Conservation (phyloP, 1,140 invertebrate genomes). For the Temnothorax nylanderi region DNA sequence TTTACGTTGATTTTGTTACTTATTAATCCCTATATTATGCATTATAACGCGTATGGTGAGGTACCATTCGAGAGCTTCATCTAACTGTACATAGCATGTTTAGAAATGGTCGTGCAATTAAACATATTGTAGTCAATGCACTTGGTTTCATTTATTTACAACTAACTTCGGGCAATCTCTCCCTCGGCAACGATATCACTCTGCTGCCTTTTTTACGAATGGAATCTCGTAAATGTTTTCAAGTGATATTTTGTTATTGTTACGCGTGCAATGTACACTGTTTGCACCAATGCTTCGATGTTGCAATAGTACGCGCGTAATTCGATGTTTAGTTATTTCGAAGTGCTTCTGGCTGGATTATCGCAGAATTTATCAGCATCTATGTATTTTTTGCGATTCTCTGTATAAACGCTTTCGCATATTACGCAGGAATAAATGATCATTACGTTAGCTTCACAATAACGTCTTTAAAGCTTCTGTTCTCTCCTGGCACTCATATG, state of each 20-base stretch:
- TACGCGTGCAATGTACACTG: not conserved
- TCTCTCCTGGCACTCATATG: not conserved
- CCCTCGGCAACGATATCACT: not conserved
- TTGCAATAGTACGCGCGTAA: not conserved
- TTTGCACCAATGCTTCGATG: slow-evolving; percentile 17
- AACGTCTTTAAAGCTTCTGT: not conserved
- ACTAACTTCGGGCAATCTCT: slow-evolving; percentile 58
- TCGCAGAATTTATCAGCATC: not conserved
- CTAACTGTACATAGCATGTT: slow-evolving; percentile 77
- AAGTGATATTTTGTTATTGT: not conserved
- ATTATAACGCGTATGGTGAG: slow-evolving; percentile 60
- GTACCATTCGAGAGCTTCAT: slow-evolving; percentile 64
- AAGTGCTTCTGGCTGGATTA: slow-evolving; percentile 23
- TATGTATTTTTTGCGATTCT: not conserved
- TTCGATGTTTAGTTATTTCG: slow-evolving; percentile 30
- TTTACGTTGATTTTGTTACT: slow-evolving; percentile 41
- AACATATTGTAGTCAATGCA: slow-evolving; percentile 77
- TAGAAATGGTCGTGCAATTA: slow-evolving; percentile 76
- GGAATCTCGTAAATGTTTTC: slow-evolving; percentile 7
- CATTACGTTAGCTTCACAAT: not conserved
- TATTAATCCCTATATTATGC: slow-evolving; percentile 54
- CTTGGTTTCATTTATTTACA: slow-evolving; percentile 80
- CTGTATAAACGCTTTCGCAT: not conserved
- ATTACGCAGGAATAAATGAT: not conserved
- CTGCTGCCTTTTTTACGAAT: slow-evolving; percentile 16